Evolutionary conservation across 2,797 vertebrate species (phyloP), one percentile per base, ranked within the genome.

Genomic region (Acanthurus lineatus): DNA sequence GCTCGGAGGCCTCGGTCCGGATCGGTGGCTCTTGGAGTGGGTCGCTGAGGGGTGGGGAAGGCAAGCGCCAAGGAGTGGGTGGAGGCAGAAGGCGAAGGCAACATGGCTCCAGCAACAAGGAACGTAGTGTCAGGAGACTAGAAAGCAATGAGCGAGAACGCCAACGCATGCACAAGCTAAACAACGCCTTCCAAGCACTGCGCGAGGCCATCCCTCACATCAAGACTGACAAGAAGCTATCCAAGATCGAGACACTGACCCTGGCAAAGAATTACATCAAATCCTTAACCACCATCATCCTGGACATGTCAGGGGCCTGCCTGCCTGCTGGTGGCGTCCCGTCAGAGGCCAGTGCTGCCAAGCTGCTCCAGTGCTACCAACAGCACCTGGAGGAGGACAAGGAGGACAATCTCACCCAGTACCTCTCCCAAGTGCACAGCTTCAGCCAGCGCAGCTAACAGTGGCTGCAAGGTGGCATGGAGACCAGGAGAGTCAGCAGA

Each of bases 211-310:
- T 99, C 88, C 98, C 98, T 0, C 98, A 99, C 0, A 97, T 99
- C 66, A 95, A 97, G 40, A 97, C 95, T 0, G 98, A 98, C 89
- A 98, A 97, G 93, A 99, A 99, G 86, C 96, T 99, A 9, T 99
- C 98, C 92, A 99, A 99, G 95, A 99, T 99, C 1, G 98, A 99
- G 94, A 99, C 98, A 0, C 96, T 99, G 63, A 99, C 98, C 0
- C 91, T 99, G 92, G 98, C 98, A 81, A 99, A 99, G 93, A 99
- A 99, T 83, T 99, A 99, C 94, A 99, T 99, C 83, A 98, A 98
- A 85, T 95, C 98, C 9, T 90, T 99, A 88, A 99, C 98, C 42
- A 95, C 96, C 82, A 97, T 98, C 77, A 95, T 99, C 86, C 93
- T 99, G 88, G 95, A 95, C 77, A 97, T 99, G 97, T 97, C 97